Evolutionary conservation across 2,888 invertebrate species (phyloP).

Genomic region (Matsumyia berberina): DNA sequence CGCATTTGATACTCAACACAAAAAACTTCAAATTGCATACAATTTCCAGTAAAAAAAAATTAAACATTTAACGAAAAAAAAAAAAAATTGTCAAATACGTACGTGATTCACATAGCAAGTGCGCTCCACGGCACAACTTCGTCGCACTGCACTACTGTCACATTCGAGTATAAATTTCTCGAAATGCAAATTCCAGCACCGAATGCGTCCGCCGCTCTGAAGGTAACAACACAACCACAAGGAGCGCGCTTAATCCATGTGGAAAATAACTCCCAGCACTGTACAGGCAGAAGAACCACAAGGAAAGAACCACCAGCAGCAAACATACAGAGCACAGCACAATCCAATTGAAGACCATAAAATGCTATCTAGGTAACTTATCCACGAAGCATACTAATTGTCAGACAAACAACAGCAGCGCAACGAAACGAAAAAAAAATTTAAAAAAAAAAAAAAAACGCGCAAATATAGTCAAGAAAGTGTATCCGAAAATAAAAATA

Average conservation of each 20-base stretch:
- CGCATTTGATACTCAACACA: conserved; percentile 31
- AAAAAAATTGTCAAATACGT: conserved; percentile 50
- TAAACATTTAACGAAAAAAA: conserved; percentile 27
- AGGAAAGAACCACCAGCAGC: conserved; percentile 34
- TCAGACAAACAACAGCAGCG: conserved; percentile 43
- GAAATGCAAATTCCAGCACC: conserved; percentile 71
- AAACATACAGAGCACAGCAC: conserved; percentile 2
- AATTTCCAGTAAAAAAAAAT: conserved; percentile 59
- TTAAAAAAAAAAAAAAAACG: conserved; percentile 11
- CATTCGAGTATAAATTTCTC: conserved; percentile 50
- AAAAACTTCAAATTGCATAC: conserved; percentile 56
- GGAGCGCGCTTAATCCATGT: conserved; percentile 69
- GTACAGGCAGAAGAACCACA: conserved; percentile 33
- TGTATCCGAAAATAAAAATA: conserved; percentile 47
- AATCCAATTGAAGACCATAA: conserved; percentile 71
- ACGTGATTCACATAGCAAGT: conserved; percentile 69
- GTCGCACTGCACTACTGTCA: conserved; percentile 63
- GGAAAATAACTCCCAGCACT: conserved; percentile 50
- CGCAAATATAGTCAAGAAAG: conserved; percentile 55
- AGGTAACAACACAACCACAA: conserved; percentile 47
- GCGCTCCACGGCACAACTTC: conserved; percentile 32
- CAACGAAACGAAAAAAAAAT: conserved; percentile 24
- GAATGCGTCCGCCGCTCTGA: conserved; percentile 46
- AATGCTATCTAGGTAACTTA: conserved; percentile 76
- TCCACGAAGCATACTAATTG: conserved; percentile 74